phyloP scores from a whole-genome alignment of 2,888 invertebrate species.

The Agriopis aurantiaria region DNA sequence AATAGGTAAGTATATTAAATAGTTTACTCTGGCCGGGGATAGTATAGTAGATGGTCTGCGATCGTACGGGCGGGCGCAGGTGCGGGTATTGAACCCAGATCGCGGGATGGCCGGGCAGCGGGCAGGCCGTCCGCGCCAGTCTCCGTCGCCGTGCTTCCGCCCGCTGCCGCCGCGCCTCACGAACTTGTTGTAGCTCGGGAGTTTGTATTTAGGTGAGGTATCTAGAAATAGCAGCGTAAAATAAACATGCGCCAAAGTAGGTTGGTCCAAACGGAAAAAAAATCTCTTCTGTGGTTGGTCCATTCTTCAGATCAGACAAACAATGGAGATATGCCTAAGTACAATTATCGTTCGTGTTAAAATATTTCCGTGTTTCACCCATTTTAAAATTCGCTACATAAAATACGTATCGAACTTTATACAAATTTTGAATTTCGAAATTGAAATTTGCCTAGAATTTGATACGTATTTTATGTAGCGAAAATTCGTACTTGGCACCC shows the following conservation, averaged over 20 bases:
- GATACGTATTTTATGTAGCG: too few relatives aligned
- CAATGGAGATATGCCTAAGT: too few relatives aligned
- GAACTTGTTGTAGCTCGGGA: constrained; percentile 6
- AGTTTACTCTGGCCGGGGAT: constrained; percentile 62
- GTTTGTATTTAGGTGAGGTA: constrained; percentile 2
- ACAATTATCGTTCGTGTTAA: too few relatives aligned
- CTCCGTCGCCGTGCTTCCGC: constrained; percentile 2
- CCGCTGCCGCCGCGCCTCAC: background rate
- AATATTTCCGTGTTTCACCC: too few relatives aligned
- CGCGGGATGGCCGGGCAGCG: constrained; percentile 51
- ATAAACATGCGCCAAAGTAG: background rate
- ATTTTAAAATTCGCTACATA: too few relatives aligned
- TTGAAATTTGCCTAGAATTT: too few relatives aligned
- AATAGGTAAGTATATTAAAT: constrained; percentile 33
- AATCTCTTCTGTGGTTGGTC: too few relatives aligned
- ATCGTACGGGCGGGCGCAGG: constrained; percentile 58
- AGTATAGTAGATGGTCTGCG: constrained; percentile 63
- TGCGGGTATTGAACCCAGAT: constrained; percentile 81
- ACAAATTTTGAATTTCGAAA: too few relatives aligned
- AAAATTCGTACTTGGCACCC: too few relatives aligned
- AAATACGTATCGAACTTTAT: too few relatives aligned
- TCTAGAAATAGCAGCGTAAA: background rate
- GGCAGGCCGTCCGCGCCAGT: constrained; percentile 42
- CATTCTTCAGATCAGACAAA: too few relatives aligned
- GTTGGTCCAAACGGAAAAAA: too few relatives aligned